A percentile compares a stretch with the other conserved stretches of the same genome.
phyloP scores from a whole-genome alignment of 35 echinoderm and acorn worm genomes.

The Ophioderma brevispina region DNA sequence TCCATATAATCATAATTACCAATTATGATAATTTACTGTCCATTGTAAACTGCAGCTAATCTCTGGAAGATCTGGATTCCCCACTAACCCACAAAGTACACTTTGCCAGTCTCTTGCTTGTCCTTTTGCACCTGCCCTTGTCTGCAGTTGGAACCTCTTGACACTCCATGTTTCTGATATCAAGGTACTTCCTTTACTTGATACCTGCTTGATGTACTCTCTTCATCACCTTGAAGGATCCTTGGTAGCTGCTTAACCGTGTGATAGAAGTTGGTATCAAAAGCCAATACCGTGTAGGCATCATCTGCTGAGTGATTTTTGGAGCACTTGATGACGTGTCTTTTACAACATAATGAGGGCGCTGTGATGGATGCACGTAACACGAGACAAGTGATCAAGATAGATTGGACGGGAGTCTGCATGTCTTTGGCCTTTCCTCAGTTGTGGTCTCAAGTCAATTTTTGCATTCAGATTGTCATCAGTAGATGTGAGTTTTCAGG shows the following conservation, averaged over 20 bases:
- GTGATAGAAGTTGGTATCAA: constrained; percentile 65
- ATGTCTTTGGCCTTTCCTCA: no score
- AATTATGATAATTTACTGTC: no score
- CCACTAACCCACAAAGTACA: constrained; percentile 59
- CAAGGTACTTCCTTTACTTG: constrained; percentile 40
- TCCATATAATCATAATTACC: no score
- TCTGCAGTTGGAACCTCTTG: constrained; percentile 56
- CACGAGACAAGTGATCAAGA: constrained; percentile 78
- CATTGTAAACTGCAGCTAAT: no score
- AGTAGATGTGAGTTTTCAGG: no score
- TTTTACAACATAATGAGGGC: constrained; percentile 62
- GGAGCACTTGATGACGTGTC: constrained; percentile 42
- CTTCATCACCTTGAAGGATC: constrained; percentile 53
- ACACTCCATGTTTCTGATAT: constrained; percentile 82
- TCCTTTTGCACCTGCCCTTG: constrained; percentile 45
- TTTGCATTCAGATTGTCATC: no score
- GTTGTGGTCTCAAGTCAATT: no score
- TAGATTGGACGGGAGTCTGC: constrained; percentile 58
- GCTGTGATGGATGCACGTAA: constrained; percentile 67
- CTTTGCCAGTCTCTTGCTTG: constrained; percentile 20
- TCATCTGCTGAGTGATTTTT: constrained; percentile 44
- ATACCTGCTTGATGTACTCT: constrained; percentile 14
- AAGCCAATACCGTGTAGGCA: constrained; percentile 64
- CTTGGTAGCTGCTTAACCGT: constrained; percentile 24
- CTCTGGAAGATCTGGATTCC: constrained; percentile 76